These are phyloP conservation scores for Thermophis baileyi DNA, from an alignment of 2,113 vertebrate genomes.

Conservation along the genomic window DNA sequence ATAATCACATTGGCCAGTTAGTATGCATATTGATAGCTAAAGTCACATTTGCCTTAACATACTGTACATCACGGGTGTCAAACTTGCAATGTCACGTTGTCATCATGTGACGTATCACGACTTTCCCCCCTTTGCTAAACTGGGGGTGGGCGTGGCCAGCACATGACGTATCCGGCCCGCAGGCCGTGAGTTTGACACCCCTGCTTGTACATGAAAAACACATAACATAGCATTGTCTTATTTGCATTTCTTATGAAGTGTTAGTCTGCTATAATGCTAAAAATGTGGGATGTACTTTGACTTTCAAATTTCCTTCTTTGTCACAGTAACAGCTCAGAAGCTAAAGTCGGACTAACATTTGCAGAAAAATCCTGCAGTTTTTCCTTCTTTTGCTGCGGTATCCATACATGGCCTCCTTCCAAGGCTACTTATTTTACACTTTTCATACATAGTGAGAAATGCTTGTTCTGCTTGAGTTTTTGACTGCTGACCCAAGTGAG, in stretches of 20 bases:
- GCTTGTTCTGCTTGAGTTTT: conserved; percentile 28
- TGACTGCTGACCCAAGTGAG: background rate
- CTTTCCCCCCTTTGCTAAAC: no score
- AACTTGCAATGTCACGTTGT: no score
- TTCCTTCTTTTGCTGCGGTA: conserved; percentile 1
- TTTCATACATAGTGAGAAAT: conserved; percentile 7
- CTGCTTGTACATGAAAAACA: background rate
- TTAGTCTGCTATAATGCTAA: background rate
- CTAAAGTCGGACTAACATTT: conserved; percentile 4
- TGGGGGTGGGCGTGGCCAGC: no score
- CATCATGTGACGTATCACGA: no score
- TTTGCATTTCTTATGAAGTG: background rate
- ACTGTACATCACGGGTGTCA: background rate
- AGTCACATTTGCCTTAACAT: background rate
- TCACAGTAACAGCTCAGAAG: background rate
- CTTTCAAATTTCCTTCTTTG: background rate
- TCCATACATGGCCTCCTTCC: background rate
- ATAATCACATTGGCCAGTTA: background rate
- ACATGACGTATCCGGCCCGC: no score
- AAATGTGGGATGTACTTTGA: background rate
- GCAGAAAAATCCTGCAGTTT: background rate
- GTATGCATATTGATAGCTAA: background rate
- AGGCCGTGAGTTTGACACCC: no score
- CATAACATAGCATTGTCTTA: background rate
- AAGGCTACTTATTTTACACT: conserved; percentile 12